Evolutionary conservation across 2,113 vertebrate species (phyloP), one percentile per base, ranked within the genome.

Genomic region (Labeo catla): DNA sequence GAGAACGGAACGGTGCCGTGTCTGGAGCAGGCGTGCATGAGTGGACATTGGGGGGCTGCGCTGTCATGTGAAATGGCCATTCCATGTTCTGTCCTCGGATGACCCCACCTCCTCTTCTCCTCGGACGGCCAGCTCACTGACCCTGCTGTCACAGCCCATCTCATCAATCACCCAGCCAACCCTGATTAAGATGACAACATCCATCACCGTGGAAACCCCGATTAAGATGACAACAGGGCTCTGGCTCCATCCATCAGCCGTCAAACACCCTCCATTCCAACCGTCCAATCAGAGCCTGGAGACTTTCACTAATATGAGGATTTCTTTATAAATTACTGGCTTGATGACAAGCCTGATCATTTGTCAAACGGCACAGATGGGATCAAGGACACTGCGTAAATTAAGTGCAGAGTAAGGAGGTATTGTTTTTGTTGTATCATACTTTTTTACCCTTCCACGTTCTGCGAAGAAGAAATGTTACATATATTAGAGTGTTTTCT

Each of bases 121-220:
- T 63, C 15, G 39, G 83, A 83, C 78, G 66, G 73, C 84, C 70
- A 72, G 70, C 66, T 85, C 72, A 76, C 77, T 87, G 86, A 84
- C 78, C 78, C 43, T 11, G 16, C 61, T 87, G 88, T 81, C 82
- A 81, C 61, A 84, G 83, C 43, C 50, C 73, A 86, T 89, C 83
- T 59, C 78, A 87, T 89, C 83, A 68, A 86, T 89, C 88, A 70
- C 21, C n/a, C 21, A 45, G 61, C 77, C 77, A 85, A 78, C 85
- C 63, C 78, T 89, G 88, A 89, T 89, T 82, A 85, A 85, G 83
- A 89, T 85, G 88, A 89, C 85, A 84, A 87, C 77, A 87, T 87
- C 77, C 70, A 89, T 89, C 88, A 89, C 61, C 5, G 83, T 84
- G 61, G 72, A 87, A 89, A 83, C 63, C 78, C 85, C 59, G 82